Base-by-base conservation (phyloP, 2,113 vertebrate species). In the Trogon surrucura region DNA sequence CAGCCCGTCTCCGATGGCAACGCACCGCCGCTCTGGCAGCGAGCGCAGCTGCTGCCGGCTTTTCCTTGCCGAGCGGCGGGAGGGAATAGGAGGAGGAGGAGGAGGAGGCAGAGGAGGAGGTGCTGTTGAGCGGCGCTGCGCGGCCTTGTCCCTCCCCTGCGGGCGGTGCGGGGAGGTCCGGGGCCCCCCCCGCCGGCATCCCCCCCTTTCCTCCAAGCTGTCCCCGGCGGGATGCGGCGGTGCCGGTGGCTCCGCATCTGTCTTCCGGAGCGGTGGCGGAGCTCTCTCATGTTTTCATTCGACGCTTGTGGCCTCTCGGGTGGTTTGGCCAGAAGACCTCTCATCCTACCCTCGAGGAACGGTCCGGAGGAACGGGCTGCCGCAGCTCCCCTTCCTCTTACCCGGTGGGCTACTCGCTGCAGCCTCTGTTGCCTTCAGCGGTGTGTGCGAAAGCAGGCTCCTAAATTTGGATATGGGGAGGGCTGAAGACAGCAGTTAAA, bases 1-100 rank as follows among this genome's bases (percentile, higher is more conserved):
- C 44, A 48, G 29, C 61, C 50, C 45, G 10, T 6, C 56, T 5
- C 58, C 60, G 9, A 18, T 5, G 7, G 20, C 78, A 48, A 82
- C 88, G 16, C 81, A 34, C 58, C 67, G 36, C 74, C 70, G 71
- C 64, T 91, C 75, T 95, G 58, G 16, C 86, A 89, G 60, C 12
- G 9, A 60, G 27, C 11, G 73, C 7, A 45, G 82, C 85, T 53
- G 72, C 74, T 16, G 91, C 94, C 95, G 60, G 94, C 78, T 96
- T 95, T 78, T 89, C 82, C 78, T 69, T 70, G 60, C 22, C 93
- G 88, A 91, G 88, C 74, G 72, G 88, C 82, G 34, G 74, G 58
- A 82, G 91, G 67, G 56, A 62, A 29, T 41, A 77, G 21, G 54
- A 32, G 75, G 54, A 32, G 50, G 61, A 32, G 50, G 61, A 15